Conservation (phyloP, 2,113 vertebrate species). For the Eptesicus fuscus region DNA sequence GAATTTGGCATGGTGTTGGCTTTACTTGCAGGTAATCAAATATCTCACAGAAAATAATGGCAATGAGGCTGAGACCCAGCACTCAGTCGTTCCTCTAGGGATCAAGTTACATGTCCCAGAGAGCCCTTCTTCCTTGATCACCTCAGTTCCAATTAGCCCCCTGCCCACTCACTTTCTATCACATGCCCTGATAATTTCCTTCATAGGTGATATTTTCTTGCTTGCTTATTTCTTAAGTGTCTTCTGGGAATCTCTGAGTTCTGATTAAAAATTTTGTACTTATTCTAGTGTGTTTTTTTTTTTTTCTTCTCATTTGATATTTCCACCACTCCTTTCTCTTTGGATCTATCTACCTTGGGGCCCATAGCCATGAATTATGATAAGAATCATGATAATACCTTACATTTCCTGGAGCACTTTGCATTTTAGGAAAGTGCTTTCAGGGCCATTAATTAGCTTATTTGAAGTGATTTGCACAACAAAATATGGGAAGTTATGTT, state of each 20-base stretch:
- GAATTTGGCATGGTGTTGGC: not conserved
- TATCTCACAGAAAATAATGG: not conserved
- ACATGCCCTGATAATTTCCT: not conserved
- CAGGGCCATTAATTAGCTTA: not conserved
- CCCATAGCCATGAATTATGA: not conserved
- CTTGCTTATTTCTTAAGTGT: not conserved
- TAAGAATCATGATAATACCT: not conserved
- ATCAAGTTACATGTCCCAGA: not conserved
- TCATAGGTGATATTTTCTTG: not conserved
- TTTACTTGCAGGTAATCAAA: not conserved
- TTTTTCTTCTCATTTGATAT: not conserved
- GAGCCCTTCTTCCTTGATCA: not conserved
- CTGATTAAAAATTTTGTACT: slow-evolving; percentile 23
- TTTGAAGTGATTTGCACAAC: not conserved
- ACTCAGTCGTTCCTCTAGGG: not conserved
- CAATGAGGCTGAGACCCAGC: not conserved
- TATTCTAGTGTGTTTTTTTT: not conserved
- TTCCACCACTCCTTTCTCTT: not conserved
- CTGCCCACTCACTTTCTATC: not conserved
- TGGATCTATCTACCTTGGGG: not conserved
- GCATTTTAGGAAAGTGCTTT: slow-evolving; percentile 22
- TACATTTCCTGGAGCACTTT: slow-evolving; percentile 7
- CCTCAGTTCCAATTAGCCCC: not conserved
- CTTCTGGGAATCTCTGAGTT: not conserved
- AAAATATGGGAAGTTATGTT: not conserved